Evolutionary conservation across 2,888 invertebrate species (phyloP), one percentile per base, ranked within the genome.

Genomic region (Globia sparganii): DNA sequence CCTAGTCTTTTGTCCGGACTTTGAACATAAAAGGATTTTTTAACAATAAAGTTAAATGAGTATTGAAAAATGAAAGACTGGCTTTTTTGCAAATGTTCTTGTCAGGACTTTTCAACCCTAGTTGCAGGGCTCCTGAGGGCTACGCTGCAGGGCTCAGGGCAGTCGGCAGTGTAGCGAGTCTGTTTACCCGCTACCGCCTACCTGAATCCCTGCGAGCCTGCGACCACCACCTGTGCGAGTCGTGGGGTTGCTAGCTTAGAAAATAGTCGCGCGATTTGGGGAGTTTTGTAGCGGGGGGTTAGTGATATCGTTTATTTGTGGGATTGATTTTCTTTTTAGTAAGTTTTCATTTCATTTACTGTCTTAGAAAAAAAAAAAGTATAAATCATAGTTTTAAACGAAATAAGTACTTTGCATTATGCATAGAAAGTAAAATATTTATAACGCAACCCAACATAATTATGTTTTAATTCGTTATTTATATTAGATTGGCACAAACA

Each of bases 141-240:
- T 13, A 6, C 65, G 8, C 58, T 43, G 2, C 37, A 53, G 31
- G 58, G 31, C 49, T 43, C 49, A 31, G 21, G 72, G 46, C 72
- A 72, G 73, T 49, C 64, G 49, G 68, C 67, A 70, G 74, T 53
- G 75, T 64, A 62, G 80, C 59, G 28, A 69, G 77, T 37, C 74
- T 85, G 88, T 88, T 89, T 87, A 85, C 75, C 75, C 80, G 88
- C 87, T 88, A 83, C 84, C 84, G 85, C 58, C 81, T 86, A 86
- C 80, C 70, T 87, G 94, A 81, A 77, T 67, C 87, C 95, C 95
- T 37, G 40, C 78, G 79, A 80, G 62, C 79, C 71, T 89, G 86
- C 92, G 93, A 94, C 95, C 95, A 94, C 95, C 95, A 95, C 95
- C 95, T 95, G 95, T 95, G 90, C 80, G 95, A 94, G 90, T 84